Evolutionary conservation across 2,888 invertebrate species (phyloP).

Genomic region (Nomada ferruginata): DNA sequence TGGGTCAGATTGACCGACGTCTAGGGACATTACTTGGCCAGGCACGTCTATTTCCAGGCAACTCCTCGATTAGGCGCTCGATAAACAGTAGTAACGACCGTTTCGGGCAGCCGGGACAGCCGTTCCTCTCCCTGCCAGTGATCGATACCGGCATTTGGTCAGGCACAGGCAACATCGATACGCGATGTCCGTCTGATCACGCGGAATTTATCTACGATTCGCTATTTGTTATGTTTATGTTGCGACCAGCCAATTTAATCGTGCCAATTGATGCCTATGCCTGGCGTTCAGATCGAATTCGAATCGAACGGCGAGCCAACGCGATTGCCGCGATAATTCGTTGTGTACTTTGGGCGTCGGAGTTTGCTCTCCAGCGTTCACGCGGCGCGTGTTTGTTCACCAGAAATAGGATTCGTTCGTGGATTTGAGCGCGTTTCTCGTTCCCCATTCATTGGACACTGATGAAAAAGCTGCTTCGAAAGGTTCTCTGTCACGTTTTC

Average conservation of each 20-base stretch:
- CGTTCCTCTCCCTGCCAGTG: conserved; percentile 31
- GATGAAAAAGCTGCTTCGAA: background rate
- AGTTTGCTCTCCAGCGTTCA: conserved; percentile 23
- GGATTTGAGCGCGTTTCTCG: conserved; percentile 7
- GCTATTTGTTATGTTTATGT: conserved; percentile 46
- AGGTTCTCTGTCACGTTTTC: background rate
- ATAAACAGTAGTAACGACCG: conserved; percentile 34
- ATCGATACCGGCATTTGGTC: conserved; percentile 52
- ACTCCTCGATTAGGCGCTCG: conserved; percentile 39
- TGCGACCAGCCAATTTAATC: conserved; percentile 23
- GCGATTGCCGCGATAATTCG: conserved; percentile 37
- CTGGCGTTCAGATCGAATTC: background rate
- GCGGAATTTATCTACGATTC: conserved; percentile 22
- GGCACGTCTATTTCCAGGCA: conserved; percentile 3
- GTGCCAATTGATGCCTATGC: conserved; percentile 17
- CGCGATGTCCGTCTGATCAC: background rate
- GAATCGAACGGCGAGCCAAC: conserved; percentile 15
- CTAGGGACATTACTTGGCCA: conserved; percentile 33
- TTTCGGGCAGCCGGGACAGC: conserved; percentile 11
- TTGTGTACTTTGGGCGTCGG: conserved; percentile 19
- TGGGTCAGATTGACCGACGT: conserved; percentile 29
- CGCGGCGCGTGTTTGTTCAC: conserved; percentile 6
- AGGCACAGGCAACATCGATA: conserved; percentile 11
- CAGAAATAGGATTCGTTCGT: conserved; percentile 15
- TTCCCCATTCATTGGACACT: background rate